A percentile compares a stretch with the other conserved stretches of the same genome.
phyloP scores from a whole-genome alignment of 1,140 invertebrate genomes.

The Ceratina australensis region DNA sequence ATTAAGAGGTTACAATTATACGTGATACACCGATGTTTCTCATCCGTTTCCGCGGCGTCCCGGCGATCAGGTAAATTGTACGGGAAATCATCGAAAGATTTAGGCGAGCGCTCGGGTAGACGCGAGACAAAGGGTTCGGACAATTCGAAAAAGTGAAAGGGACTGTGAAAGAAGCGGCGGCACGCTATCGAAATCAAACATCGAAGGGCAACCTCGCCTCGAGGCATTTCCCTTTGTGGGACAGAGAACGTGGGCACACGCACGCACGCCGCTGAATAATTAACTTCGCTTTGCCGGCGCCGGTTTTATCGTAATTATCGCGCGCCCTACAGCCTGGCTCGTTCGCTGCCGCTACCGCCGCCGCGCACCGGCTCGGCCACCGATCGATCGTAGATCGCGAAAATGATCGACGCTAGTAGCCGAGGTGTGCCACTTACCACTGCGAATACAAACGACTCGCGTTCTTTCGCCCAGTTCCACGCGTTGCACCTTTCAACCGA shows the following conservation, averaged over 20 bases:
- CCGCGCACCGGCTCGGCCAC: too few relatives aligned
- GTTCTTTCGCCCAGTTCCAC: not conserved
- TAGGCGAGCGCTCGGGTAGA: not conserved
- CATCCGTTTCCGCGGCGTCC: too few relatives aligned
- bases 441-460: slow-evolving; percentile 16
- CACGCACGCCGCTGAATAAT: slow-evolving; percentile 58
- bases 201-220: slow-evolving; percentile 45
- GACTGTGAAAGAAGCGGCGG: not conserved
- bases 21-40: not conserved
- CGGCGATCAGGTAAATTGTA: too few relatives aligned
- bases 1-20: too few relatives aligned
- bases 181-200: slow-evolving; percentile 41
- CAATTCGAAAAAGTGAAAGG: not conserved
- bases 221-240: slow-evolving; percentile 52
- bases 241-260: slow-evolving; percentile 46
- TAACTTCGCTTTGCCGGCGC: slow-evolving; percentile 49
- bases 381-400: slow-evolving; percentile 56
- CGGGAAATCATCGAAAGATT: too few relatives aligned
- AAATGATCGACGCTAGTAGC: slow-evolving; percentile 52
- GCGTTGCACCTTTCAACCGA: too few relatives aligned
- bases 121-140: not conserved
- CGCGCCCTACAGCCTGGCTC: not conserved
- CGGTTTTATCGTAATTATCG: slow-evolving; percentile 64
- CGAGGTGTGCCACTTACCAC: not conserved
- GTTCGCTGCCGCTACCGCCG: slow-evolving; percentile 28